Conservation (phyloP, 2,113 vertebrate species). For the Pomatostomus ruficeps region DNA sequence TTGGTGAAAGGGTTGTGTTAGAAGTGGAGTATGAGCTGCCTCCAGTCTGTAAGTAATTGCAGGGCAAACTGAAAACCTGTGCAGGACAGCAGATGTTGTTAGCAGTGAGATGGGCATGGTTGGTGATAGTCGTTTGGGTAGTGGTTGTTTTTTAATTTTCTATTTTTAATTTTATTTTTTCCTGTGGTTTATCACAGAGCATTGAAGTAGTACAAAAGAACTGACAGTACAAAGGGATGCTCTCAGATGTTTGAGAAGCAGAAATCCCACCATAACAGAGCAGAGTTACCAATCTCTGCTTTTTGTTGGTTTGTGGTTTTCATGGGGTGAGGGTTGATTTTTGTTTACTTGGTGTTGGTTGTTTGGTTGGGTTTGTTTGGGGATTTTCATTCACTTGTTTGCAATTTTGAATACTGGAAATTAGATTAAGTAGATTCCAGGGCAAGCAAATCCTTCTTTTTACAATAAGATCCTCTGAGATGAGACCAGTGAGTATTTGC, state of each 20-base stretch:
- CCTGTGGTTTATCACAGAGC: background rate
- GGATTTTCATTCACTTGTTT: background rate
- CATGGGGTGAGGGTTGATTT: background rate
- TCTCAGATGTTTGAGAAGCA: background rate
- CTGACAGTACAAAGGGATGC: background rate
- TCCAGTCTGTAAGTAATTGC: constrained; percentile 85
- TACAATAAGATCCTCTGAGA: background rate
- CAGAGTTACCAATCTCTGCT: background rate
- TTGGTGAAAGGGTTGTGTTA: constrained; percentile 91
- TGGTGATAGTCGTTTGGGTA: background rate
- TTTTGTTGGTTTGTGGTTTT: background rate
- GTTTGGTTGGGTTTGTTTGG: background rate
- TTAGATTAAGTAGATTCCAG: background rate
- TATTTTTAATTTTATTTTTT: background rate
- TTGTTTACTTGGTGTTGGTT: background rate
- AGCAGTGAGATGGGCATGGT: background rate
- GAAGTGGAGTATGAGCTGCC: constrained; percentile 98
- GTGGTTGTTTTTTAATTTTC: background rate
- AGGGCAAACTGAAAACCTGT: background rate
- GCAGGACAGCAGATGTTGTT: background rate
- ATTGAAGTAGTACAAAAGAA: background rate
- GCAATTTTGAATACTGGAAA: background rate
- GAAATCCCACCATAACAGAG: background rate
- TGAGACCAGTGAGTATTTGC: background rate
- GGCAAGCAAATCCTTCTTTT: background rate